Conservation (phyloP, 2,797 vertebrate genomes). For the Petrocephalus sullivani region DNA sequence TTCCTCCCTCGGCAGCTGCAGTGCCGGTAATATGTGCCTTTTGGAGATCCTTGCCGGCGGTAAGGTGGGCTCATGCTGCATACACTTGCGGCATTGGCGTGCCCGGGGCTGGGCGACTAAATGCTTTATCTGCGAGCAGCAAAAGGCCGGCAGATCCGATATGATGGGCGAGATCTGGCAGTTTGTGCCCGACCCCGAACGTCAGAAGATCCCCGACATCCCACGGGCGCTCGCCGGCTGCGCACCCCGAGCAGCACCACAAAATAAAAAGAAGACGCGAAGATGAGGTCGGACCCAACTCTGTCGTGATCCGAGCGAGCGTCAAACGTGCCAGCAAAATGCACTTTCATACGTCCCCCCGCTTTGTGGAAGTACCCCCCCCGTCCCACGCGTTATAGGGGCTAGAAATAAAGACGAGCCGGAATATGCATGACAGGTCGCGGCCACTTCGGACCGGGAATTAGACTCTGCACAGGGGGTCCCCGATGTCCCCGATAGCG, state of each 20-base stretch:
- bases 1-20: background rate
- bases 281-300: background rate
- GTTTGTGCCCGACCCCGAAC: background rate
- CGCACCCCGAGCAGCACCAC: background rate
- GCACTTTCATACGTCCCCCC: background rate
- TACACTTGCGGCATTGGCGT: background rate
- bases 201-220: background rate
- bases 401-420: constrained; percentile 9
- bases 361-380: background rate
- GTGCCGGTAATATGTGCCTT: background rate
- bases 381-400: background rate
- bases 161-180: background rate
- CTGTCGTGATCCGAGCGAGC: background rate
- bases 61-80: background rate
- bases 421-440: constrained; percentile 16
- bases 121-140: background rate
- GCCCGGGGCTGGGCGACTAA: background rate
- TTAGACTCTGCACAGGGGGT: background rate
- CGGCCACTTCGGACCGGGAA: background rate
- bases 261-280: background rate
- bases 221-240: background rate
- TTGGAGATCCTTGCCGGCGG: background rate
- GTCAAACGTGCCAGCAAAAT: background rate
- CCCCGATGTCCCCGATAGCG: background rate
- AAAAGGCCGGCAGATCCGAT: background rate